A percentile compares a stretch with the other conserved stretches of the same genome.
Evolutionary conservation across 2,797 vertebrate genomes (phyloP).

Genomic region (Sebastes hubbsi): DNA sequence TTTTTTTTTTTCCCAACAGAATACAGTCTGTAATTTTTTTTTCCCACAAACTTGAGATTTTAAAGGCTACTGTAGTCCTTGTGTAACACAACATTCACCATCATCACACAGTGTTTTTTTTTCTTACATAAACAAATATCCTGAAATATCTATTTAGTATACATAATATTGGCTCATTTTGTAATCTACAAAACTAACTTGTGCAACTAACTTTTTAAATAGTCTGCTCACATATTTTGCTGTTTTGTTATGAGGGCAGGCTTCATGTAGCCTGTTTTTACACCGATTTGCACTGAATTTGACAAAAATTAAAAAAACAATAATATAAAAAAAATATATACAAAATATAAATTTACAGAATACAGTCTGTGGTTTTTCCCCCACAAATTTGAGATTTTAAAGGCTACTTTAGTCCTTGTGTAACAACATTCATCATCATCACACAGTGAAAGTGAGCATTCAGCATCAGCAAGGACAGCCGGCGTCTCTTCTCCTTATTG

Average conservation of each 20-base stretch:
- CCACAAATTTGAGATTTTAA: not conserved
- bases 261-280: not conserved
- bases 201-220: slow-evolving; percentile 31
- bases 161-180: not conserved
- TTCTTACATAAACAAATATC: not conserved
- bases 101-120: too few relatives aligned
- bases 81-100: slow-evolving; percentile 6
- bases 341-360: not conserved
- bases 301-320: too few relatives aligned
- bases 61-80: not conserved
- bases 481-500: slow-evolving; percentile 75
- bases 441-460: slow-evolving; percentile 66
- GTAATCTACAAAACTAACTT: slow-evolving; percentile 8
- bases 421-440: slow-evolving; percentile 37
- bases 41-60: not conserved
- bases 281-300: not conserved
- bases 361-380: not conserved
- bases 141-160: not conserved
- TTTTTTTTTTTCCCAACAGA: not conserved
- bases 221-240: slow-evolving; percentile 27
- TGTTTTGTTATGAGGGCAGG: not conserved
- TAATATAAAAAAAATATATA: too few relatives aligned
- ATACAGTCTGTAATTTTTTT: not conserved
- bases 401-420: not conserved
- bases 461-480: slow-evolving; percentile 75